phyloP scores from a whole-genome alignment of 2,888 invertebrate species.

The Osedax frankpressi region DNA sequence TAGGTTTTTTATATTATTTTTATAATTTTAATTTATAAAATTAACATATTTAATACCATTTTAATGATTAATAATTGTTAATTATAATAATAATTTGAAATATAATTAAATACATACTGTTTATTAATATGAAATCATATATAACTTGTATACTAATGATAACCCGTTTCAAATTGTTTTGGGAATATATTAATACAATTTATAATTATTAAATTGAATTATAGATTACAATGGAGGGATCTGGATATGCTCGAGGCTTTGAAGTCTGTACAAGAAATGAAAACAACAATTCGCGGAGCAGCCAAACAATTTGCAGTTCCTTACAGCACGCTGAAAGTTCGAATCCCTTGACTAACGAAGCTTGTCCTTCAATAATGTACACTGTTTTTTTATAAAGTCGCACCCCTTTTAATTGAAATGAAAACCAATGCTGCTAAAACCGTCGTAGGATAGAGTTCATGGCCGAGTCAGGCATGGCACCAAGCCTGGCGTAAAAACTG shows the following conservation, averaged over 20 bases:
- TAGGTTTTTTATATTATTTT: slow-evolving; percentile 20
- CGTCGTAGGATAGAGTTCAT: slow-evolving; percentile 21
- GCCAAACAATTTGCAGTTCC: slow-evolving; percentile 29
- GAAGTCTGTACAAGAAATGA: slow-evolving; percentile 26
- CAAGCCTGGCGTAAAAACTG: slow-evolving; percentile 30
- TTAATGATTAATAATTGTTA: neutral
- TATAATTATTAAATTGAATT: neutral
- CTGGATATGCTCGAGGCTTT: slow-evolving; percentile 29
- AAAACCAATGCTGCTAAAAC: too few species aligned
- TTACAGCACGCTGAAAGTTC: slow-evolving; percentile 30
- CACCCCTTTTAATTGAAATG: too few species aligned
- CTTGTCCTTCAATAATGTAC: neutral
- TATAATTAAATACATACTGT: neutral
- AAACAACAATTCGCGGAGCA: slow-evolving; percentile 31
- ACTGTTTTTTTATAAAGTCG: neutral
- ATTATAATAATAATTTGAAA: neutral
- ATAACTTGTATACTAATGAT: neutral
- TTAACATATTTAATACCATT: too few species aligned
- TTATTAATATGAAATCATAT: too few species aligned
- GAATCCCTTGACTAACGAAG: neutral
- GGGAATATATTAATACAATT: neutral
- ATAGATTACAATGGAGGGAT: slow-evolving; percentile 28
- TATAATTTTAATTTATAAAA: too few species aligned
- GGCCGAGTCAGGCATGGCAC: slow-evolving; percentile 29
- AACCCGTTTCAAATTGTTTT: neutral